Base-by-base conservation (phyloP, 2,113 vertebrate genomes). In the Sinocyclocheilus grahami region DNA sequence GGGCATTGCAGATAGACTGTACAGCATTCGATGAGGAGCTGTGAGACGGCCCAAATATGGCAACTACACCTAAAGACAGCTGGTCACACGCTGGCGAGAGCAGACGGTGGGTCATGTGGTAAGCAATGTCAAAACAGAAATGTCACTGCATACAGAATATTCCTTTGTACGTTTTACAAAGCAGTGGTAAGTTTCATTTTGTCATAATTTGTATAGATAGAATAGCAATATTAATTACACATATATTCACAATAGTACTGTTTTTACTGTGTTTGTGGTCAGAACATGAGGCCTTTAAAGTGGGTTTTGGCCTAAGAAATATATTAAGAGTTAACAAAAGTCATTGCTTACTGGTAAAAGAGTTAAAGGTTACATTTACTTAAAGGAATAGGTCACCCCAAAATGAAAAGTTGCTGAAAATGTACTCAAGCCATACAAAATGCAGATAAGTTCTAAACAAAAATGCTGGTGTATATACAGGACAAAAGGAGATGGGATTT, bases 1-100 rank as follows among this genome's bases (percentile, higher is more conserved):
- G 90, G 6, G 98, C 98, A 0, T 99, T 99, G 95, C 98, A 99
- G 84, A 99, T 99, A 14, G 97, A 99, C 94, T 99, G 98, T 60
- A 99, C 98, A 0, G 98, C 97, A 0, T 99, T 99, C 84, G 98
- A 99, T 0, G 98, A 99, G 27, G 97, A 99, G 87, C 98, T 98
- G 85, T 99, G 98, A 0, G 98, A 99, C 0, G 98, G 98, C 11
- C 98, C 98, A 0, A 99, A 99, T 90, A 99, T 99, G 5, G 98
- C 98, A 63, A 99, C 98, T 0, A 99, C 98, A 5, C 98, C 98
- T 90, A 99, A 95, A 0, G 98, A 98, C 27, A 99, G 96, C 94
- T 99, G 98, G 93, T 99, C 98, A 89, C 97, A 99, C 89, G 98
- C 98, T 99, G 18, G 85, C 83, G 7, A 67, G 30, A 81, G 65